phyloP scores from a whole-genome alignment of 2,888 invertebrate genomes.

The Thera britannica region DNA sequence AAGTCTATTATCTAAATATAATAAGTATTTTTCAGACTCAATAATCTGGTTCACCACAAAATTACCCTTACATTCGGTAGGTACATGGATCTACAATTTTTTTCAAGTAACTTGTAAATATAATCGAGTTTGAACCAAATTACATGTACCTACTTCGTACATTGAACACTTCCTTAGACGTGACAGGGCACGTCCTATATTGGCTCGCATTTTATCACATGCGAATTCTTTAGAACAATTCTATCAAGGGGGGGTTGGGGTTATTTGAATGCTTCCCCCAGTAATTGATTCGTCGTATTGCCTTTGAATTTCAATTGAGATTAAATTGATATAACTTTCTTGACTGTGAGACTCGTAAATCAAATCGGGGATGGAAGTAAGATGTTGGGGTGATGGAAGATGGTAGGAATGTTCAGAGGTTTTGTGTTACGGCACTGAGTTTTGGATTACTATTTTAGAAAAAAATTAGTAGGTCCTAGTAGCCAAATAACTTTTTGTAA shows the following conservation, averaged over 20 bases:
- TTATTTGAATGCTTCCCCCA: conserved; percentile 68
- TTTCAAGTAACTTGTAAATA: background rate
- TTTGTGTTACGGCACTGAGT: background rate
- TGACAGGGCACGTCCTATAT: conserved; percentile 57
- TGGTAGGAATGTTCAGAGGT: background rate
- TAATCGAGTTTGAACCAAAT: conserved; percentile 1
- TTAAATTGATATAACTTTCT: conserved; percentile 80
- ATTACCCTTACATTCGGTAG: no score
- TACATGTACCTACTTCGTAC: conserved; percentile 4
- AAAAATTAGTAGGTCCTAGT: no score
- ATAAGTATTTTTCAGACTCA: no score
- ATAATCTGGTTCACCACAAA: no score
- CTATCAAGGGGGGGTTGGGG: conserved; percentile 67
- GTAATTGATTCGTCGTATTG: conserved; percentile 34
- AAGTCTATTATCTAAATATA: no score
- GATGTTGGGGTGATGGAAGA: conserved; percentile 3
- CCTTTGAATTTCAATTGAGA: conserved; percentile 52
- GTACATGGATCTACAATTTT: no score
- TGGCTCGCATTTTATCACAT: conserved; percentile 79
- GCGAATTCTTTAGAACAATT: conserved; percentile 82
- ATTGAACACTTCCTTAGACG: conserved; percentile 31
- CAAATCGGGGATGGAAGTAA: conserved; percentile 50
- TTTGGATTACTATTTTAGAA: background rate
- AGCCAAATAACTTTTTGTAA: no score
- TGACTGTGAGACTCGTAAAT: conserved; percentile 55